These are phyloP conservation scores for Oppia nitens DNA, from an alignment of 1,140 invertebrate species.

Conservation along the genomic window DNA sequence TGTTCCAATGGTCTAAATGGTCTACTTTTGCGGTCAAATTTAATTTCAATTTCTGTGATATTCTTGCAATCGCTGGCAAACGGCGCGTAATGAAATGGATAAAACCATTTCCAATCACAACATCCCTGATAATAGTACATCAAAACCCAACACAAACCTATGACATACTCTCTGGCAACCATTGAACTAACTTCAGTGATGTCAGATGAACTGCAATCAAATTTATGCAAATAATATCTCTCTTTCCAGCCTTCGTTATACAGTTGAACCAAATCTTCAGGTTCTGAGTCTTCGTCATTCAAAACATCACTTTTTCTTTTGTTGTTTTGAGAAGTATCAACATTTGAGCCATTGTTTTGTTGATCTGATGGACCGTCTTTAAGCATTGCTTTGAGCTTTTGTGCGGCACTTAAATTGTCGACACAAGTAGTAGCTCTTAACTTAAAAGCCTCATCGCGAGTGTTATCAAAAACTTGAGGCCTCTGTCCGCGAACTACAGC, in stretches of 20 bases:
- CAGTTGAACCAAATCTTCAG: slow-evolving; percentile 77
- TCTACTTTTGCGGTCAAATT: slow-evolving; percentile 70
- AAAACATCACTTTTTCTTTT: not conserved
- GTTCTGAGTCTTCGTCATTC: slow-evolving; percentile 40
- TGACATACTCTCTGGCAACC: slow-evolving; percentile 71
- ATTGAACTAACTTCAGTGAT: slow-evolving; percentile 57
- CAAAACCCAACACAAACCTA: slow-evolving; percentile 93
- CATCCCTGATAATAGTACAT: slow-evolving; percentile 99
- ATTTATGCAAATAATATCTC: slow-evolving; percentile 91
- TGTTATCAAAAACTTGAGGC: slow-evolving; percentile 1
- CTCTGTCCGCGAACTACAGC: not conserved
- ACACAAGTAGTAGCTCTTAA: not conserved
- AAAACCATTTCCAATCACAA: slow-evolving; percentile 99
- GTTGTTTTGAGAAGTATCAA: not conserved
- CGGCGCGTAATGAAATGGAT: slow-evolving; percentile 99
- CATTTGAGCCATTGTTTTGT: not conserved
- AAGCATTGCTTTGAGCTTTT: slow-evolving; percentile 17
- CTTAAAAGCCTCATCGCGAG: slow-evolving; percentile 3
- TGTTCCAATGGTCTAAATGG: slow-evolving; percentile 95
- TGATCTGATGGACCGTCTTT: not conserved
- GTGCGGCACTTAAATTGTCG: not conserved
- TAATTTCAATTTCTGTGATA: slow-evolving; percentile 60
- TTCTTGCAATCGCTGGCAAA: slow-evolving; percentile 98
- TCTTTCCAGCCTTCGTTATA: slow-evolving; percentile 98
- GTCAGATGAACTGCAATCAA: slow-evolving; percentile 46